Evolutionary conservation across 2,113 vertebrate genomes (phyloP).

Genomic region (Corythaixoides concolor): DNA sequence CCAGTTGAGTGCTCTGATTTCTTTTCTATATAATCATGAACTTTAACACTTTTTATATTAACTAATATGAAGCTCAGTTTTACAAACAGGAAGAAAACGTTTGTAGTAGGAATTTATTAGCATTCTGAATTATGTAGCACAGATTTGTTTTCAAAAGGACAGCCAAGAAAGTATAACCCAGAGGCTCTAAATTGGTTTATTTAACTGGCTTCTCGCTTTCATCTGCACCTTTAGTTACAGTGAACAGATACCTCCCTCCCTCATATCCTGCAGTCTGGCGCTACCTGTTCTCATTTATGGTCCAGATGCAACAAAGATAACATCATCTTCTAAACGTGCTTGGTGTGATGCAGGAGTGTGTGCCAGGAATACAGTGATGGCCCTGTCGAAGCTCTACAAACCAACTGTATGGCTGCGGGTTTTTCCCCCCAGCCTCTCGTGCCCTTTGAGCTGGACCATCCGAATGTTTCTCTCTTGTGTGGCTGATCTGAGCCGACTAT

Average conservation of each 20-base stretch:
- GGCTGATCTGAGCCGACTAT: slow-evolving; percentile 10
- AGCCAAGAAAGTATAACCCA: not conserved
- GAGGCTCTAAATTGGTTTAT: not conserved
- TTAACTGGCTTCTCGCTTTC: slow-evolving; percentile 21
- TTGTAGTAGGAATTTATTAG: slow-evolving; percentile 16
- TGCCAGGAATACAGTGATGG: slow-evolving; percentile 52
- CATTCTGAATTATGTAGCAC: slow-evolving; percentile 26
- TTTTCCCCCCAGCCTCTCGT: not conserved
- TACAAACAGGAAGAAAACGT: not conserved
- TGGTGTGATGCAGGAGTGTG: slow-evolving; percentile 36
- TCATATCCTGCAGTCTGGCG: slow-evolving; percentile 6
- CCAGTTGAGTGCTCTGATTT: slow-evolving; percentile 32
- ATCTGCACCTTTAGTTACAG: not conserved
- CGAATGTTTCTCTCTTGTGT: not conserved
- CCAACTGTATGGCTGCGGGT: slow-evolving; percentile 46
- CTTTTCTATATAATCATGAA: slow-evolving; percentile 19
- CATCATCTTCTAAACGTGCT: slow-evolving; percentile 29
- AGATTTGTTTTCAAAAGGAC: slow-evolving; percentile 17
- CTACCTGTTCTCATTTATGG: slow-evolving; percentile 12
- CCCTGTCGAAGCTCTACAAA: slow-evolving; percentile 24
- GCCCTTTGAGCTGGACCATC: slow-evolving; percentile 50
- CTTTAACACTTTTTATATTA: slow-evolving; percentile 31
- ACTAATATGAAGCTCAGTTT: not conserved
- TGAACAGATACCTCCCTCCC: not conserved
- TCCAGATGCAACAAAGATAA: slow-evolving; percentile 10